Base-by-base conservation (phyloP, 30 jellyfish, hydroid and myxozoan species). In the Catostylus mosaicus region DNA sequence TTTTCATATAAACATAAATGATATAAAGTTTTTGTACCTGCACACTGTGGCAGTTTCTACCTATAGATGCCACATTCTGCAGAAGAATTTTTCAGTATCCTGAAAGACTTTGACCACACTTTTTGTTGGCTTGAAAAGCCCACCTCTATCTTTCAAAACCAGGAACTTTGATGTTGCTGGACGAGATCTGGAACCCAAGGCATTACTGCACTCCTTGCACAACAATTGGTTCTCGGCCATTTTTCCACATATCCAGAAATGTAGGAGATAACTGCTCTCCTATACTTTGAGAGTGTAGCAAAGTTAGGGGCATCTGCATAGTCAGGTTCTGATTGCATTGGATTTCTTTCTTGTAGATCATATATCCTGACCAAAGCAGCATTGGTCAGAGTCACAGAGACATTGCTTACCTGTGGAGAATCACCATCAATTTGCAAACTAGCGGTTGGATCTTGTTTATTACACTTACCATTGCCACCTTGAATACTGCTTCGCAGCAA, bases 121-220 rank as follows among this genome's bases (percentile, higher is more conserved):
- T 45, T 29, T 63, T 46, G 87, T 46, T 31, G 95, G 91, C 75
- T 85, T 85, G 74, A 86, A 40, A 23, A 75, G 38, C 30, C 96
- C 96, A 6, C 96, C 92, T 64, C 91, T 75, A 76, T 77, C 91
- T 64, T 86, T 86, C 0, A 87, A 47, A 54, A 27, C 36, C 74
- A 76, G 60, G 50, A 87, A 77, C 6, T 27, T 43, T 56, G 78
- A 82, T 36, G 8, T 40, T 26, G 85, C 70, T 47, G 43, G 43
- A 32, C 29, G 46, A 31, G n/a, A 3, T 50, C 63, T 50, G 2
- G 63, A 22, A 23, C 82, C 90, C 22, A 38, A 74, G 2, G 81
- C 82, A 18, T 50, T 63, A 26, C 65, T 30, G 30, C 83, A 79
- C 14, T 26, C 16, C 4, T 29, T 31, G 34, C 90, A 79, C 1